Evolutionary conservation across 2,113 vertebrate species (phyloP), one percentile per base, ranked within the genome.

Genomic region (Scomber japonicus): DNA sequence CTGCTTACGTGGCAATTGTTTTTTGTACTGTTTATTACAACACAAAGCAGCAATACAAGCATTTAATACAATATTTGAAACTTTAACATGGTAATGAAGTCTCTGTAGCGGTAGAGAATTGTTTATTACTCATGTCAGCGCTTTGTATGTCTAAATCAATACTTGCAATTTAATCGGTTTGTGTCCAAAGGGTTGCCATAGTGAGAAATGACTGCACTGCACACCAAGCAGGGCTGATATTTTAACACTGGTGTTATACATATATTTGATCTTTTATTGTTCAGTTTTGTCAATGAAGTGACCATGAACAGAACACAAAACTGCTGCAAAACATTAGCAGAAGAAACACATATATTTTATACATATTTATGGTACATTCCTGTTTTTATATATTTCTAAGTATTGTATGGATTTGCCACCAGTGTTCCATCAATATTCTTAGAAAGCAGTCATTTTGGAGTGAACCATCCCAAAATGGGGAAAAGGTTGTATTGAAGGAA

Each of bases 391-490:
- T 9, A 48, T 48, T 48, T 48, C 17, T 9, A 64, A 24, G 2
- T 19, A 3, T 56, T 45, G 11, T 40, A 30, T 3, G 5, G 5
- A 14, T 12, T 12, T 55, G 6, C 44, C 54, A 14, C 11, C 13
- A 10, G n/a, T 60, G 19, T 4, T 16, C 2, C 19, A n/a, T 51
- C 57, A 72, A 80, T 88, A 72, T 85, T 80, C 57, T 66, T 59
- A 55, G n/a, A 72, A 17, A 48, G 66, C 15, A 60, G 55, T 71
- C 72, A 73, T 87, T 89, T 80, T 61, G 75, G 49, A 10, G 9
- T 45, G 62, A 48, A 80, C 68, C 51, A 75, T 62, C 79, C 79
- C 48, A 85, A 69, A 62, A 63, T 69, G 73, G 49, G 51, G 66
- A 59, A 75, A 62, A 35, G 72, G 48, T 78, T 44, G 50, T 65